Percentiles rank a stretch among this genome's conserved stretches.
phyloP scores from a whole-genome alignment of 2,113 vertebrate species.

The Baryphthengus martii region DNA sequence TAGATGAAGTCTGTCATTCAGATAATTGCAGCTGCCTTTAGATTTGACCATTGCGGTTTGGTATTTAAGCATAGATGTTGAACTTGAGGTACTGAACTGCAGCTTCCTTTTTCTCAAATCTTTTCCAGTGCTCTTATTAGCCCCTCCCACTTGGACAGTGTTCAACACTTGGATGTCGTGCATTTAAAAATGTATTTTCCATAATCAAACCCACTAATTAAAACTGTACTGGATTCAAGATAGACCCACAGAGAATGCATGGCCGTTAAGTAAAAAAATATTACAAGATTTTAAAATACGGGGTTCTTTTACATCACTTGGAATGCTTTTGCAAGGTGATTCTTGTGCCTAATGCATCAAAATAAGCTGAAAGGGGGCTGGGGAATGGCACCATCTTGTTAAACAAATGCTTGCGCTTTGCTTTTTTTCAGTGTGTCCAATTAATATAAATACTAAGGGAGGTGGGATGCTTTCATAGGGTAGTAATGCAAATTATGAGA shows the following conservation, averaged over 20 bases:
- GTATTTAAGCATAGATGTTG: background rate
- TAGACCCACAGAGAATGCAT: background rate
- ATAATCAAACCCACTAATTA: background rate
- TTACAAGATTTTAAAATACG: background rate
- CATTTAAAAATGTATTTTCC: background rate
- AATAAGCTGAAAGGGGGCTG: background rate
- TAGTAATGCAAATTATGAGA: background rate
- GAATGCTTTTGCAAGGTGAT: background rate
- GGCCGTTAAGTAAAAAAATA: background rate
- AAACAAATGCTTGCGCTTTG: background rate
- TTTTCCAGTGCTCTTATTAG: rapidly evolving
- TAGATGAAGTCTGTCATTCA: background rate
- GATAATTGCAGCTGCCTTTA: background rate
- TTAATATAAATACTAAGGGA: background rate
- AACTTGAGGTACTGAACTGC: background rate
- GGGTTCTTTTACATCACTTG: background rate
- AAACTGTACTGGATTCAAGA: background rate
- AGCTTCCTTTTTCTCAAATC: background rate
- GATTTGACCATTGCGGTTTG: background rate
- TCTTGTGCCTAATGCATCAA: background rate
- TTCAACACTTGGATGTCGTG: background rate
- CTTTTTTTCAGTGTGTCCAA: background rate
- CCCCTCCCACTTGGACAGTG: background rate
- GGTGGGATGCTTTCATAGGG: background rate
- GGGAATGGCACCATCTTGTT: background rate